These are phyloP conservation scores for Tetramorium bicarinatum DNA, from an alignment of 2,888 invertebrate genomes.

Conservation along the genomic window DNA sequence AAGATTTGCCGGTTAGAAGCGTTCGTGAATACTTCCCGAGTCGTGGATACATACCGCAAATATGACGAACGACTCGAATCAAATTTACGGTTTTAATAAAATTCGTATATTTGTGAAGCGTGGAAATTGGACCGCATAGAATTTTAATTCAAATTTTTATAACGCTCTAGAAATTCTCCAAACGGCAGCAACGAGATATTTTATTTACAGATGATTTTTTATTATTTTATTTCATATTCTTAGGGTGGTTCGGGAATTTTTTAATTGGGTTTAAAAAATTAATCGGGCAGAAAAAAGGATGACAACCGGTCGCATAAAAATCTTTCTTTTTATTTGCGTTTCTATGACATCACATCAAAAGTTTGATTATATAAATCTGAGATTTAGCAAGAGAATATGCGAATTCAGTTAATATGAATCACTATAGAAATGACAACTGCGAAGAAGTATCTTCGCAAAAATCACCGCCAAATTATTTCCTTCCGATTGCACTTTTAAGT, in stretches of 20 bases:
- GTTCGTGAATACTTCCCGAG: slow-evolving; percentile 20
- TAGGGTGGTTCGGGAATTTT: background rate
- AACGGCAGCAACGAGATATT: background rate
- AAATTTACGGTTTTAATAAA: slow-evolving; percentile 54
- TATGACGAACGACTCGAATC: slow-evolving; percentile 41
- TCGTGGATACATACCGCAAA: slow-evolving; percentile 39
- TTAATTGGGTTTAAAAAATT: slow-evolving; percentile 7
- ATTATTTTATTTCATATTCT: slow-evolving; percentile 2
- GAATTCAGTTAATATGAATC: slow-evolving; percentile 51
- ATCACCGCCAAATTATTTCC: background rate
- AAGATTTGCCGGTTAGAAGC: slow-evolving; percentile 32
- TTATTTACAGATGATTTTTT: background rate
- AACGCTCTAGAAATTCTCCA: background rate
- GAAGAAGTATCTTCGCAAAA: slow-evolving; percentile 25
- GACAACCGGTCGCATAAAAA: background rate
- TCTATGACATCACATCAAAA: background rate
- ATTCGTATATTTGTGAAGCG: slow-evolving; percentile 12
- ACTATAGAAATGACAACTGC: slow-evolving; percentile 54
- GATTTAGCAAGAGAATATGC: slow-evolving; percentile 12
- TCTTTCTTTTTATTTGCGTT: background rate
- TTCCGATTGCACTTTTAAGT: background rate
- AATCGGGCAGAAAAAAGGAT: background rate
- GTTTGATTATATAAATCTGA: background rate
- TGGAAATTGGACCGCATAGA: background rate
- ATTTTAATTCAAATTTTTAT: background rate